phyloP scores from a whole-genome alignment of 2,888 invertebrate species.

The Phyto melanocephala region DNA sequence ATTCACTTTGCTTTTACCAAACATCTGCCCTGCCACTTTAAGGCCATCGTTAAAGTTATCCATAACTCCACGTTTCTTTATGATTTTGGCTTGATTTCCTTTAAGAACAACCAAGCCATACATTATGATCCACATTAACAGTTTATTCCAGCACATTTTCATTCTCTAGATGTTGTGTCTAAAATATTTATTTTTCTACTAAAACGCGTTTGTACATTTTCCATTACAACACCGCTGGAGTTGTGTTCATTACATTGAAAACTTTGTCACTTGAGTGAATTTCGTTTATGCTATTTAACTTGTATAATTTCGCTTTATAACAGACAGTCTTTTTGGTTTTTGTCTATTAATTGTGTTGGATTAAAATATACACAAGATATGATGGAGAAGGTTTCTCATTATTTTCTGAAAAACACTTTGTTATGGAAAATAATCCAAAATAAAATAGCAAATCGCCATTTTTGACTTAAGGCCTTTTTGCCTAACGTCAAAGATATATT shows the following conservation, averaged over 20 bases:
- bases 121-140: background rate
- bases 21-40: conserved; percentile 77
- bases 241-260: conserved; percentile 26
- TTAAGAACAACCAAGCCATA: conserved; percentile 5
- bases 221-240: background rate
- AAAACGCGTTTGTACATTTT: conserved; percentile 19
- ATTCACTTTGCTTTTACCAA: conserved; percentile 68
- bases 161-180: conserved; percentile 19
- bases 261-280: conserved; percentile 74
- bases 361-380: no score
- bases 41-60: conserved; percentile 76
- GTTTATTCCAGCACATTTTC: conserved; percentile 32
- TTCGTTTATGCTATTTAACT: conserved; percentile 62
- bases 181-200: conserved; percentile 29
- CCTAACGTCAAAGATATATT: no score
- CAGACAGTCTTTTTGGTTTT: background rate
- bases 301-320: conserved; percentile 48
- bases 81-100: conserved; percentile 57
- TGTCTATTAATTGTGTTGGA: no score
- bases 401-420: no score
- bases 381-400: no score
- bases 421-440: no score
- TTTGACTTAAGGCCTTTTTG: no score
- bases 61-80: conserved; percentile 72
- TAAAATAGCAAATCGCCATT: no score